Evolutionary conservation across 2,113 vertebrate species (phyloP).

Genomic region (Pollachius pollachius): DNA sequence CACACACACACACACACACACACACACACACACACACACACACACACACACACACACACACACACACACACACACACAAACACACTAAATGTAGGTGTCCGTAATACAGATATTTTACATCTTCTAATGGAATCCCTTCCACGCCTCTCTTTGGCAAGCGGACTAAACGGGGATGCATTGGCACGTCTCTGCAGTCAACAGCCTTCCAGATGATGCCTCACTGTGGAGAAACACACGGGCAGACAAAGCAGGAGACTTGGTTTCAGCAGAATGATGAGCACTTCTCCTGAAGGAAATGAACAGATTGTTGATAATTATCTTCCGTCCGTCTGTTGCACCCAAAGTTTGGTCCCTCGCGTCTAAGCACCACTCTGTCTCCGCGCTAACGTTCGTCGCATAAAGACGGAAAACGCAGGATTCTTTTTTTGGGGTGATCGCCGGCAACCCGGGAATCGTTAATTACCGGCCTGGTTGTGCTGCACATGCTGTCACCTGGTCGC

Average conservation of each 20-base stretch:
- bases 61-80: slow-evolving; percentile 3
- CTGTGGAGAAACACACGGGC: no score
- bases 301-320: slow-evolving; percentile 39
- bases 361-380: not conserved
- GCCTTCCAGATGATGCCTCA: no score
- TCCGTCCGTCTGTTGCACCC: slow-evolving; percentile 29
- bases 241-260: no score
- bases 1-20: no score
- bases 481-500: slow-evolving; percentile 57
- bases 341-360: slow-evolving; percentile 17
- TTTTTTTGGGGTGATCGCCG: not conserved
- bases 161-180: no score
- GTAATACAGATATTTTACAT: no score
- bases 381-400: not conserved
- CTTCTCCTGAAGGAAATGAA: slow-evolving; percentile 11
- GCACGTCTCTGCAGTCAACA: no score
- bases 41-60: no score
- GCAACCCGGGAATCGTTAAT: slow-evolving; percentile 35
- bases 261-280: no score
- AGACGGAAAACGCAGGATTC: not conserved
- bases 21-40: slow-evolving; percentile 10
- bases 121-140: no score
- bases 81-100: no score
- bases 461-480: slow-evolving; percentile 14
- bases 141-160: no score